Conservation (phyloP, 2,797 vertebrate genomes). For the Hylomyscus alleni region DNA sequence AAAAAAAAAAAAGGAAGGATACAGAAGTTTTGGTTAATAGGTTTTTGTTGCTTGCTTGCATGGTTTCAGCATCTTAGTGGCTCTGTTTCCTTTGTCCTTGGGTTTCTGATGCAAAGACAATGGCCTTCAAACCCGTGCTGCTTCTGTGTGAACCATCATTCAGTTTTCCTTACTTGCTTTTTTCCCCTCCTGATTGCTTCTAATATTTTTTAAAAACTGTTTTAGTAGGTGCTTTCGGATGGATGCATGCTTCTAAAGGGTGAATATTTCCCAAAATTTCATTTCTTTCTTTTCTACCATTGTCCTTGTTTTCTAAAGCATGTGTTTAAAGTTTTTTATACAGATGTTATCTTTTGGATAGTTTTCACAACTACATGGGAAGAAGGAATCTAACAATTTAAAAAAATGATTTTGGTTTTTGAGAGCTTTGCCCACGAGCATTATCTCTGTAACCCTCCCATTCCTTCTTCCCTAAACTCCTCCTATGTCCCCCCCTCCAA, state of each 20-base stretch:
- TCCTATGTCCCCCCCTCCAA: not conserved
- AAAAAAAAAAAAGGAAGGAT: not conserved
- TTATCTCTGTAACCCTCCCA: not conserved
- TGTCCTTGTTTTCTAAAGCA: not conserved
- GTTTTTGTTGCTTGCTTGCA: not conserved
- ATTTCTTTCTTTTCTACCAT: not conserved
- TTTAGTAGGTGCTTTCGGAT: conserved; percentile 1
- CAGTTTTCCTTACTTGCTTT: conserved; percentile 23
- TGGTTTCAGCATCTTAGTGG: not conserved
- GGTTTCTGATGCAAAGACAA: not conserved
- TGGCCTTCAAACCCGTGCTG: not conserved
- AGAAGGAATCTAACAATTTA: not conserved
- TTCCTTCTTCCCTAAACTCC: not conserved
- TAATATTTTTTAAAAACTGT: not conserved
- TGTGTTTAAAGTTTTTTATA: not conserved
- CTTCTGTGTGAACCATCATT: not conserved
- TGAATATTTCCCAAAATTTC: not conserved
- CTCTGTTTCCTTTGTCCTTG: conserved; percentile 8
- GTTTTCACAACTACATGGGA: not conserved
- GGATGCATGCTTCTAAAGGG: not conserved
- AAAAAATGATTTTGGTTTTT: not conserved
- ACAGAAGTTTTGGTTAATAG: not conserved
- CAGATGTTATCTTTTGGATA: not conserved
- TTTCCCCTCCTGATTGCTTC: not conserved
- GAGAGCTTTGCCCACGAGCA: not conserved